A percentile compares a stretch with the other conserved stretches of the same genome.
Conservation (phyloP, 2,113 vertebrate genomes). For the Euleptes europaea region DNA sequence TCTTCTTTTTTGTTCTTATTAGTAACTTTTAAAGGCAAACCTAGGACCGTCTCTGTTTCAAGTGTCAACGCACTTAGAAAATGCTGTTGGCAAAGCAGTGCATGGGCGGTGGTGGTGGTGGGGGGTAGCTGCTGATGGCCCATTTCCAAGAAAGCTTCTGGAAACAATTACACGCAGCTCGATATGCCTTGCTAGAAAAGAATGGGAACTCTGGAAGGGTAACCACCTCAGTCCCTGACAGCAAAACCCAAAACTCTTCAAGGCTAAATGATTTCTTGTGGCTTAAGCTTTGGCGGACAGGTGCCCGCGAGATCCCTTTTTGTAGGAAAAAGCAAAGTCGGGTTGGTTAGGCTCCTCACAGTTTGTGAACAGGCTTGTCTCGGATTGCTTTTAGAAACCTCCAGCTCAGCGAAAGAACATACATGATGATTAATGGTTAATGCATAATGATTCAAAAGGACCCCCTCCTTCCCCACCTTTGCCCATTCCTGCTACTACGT, state of each 20-base stretch:
- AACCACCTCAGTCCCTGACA: no score
- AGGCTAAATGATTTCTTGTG: no score
- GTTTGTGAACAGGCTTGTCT: background rate
- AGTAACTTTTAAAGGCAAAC: background rate
- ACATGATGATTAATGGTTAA: no score
- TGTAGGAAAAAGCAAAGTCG: background rate
- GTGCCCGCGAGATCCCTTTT: no score
- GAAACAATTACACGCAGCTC: background rate
- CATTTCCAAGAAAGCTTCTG: background rate
- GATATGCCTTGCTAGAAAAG: no score
- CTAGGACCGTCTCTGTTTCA: background rate
- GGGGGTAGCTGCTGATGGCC: background rate
- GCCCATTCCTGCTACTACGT: background rate
- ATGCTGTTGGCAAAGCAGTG: background rate
- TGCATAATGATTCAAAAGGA: background rate
- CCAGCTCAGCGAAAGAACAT: background rate
- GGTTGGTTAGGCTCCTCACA: background rate
- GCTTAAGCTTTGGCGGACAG: no score
- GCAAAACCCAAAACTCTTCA: no score
- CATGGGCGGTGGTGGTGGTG: no score
- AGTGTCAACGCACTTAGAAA: background rate
- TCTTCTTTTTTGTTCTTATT: background rate
- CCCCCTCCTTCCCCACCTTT: background rate
- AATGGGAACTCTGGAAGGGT: no score
- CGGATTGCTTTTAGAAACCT: background rate